Conservation (phyloP, 2,113 vertebrate species). For the Mobula hypostoma region DNA sequence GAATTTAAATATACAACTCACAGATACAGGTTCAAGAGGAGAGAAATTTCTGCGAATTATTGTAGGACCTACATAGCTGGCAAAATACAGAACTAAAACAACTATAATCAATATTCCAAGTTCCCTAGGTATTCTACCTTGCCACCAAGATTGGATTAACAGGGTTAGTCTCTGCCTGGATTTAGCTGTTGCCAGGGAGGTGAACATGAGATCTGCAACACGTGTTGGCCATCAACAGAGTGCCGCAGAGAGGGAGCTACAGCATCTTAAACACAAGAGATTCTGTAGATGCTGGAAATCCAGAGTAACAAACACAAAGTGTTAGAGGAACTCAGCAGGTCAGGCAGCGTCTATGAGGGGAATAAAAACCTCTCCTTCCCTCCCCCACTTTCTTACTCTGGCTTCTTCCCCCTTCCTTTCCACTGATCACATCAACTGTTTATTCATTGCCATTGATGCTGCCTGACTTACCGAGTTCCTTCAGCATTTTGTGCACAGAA, state of each 20-base stretch:
- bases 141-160: neutral
- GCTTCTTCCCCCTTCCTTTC: too few species aligned
- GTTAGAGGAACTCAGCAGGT: too few species aligned
- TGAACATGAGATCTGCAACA: neutral
- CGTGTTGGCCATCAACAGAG: neutral
- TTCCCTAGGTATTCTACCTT: neutral
- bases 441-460: too few species aligned
- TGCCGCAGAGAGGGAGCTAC: neutral
- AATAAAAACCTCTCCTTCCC: too few species aligned
- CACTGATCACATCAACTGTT: too few species aligned
- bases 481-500: too few species aligned
- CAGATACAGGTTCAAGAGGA: neutral
- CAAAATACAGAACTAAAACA: neutral
- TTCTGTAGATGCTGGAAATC: too few species aligned
- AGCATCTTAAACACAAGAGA: neutral
- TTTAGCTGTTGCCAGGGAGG: neutral
- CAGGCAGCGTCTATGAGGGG: too few species aligned
- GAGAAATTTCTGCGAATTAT: neutral
- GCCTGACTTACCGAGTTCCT: too few species aligned
- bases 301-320: too few species aligned
- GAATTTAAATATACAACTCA: neutral
- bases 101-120: neutral
- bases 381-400: too few species aligned
- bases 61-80: neutral
- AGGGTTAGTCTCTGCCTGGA: neutral